Base-by-base conservation (phyloP, 1,140 invertebrate genomes). In the Drosophila kurseongensis region DNA sequence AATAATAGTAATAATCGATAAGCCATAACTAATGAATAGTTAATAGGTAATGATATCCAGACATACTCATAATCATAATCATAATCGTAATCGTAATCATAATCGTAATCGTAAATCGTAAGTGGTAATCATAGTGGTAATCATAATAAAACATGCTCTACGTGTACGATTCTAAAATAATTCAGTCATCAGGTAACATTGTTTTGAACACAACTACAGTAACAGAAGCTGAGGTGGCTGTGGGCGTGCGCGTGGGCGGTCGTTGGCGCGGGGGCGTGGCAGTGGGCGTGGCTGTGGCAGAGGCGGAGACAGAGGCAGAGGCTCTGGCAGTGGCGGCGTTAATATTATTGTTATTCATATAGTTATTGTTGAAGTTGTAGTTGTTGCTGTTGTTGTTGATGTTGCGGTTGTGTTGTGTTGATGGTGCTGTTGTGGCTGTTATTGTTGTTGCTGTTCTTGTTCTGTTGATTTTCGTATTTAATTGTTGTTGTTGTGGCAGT, bases 121-220 rank as follows among this genome's bases (percentile, higher is more conserved):
- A 44, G 58, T 40, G 55, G 45, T 74, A 63, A 79, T 75, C 41
- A 55, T 68, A 67, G 45, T 36, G 32, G 58, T 72, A 66, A 66
- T 55, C 61, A 84, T 77, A 65, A 74, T 85, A 80, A 88, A 85
- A 85, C 84, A 88, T 84, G 80, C 76, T 71, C 81, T 88, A 89
- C 65, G 82, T 88, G 69, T 90, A 80, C 71, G 56, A 84, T 80
- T 90, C 80, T 91, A 91, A 91, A 91, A 81, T 92, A 92, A 92
- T 92, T 92, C 91, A 92, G 90, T 92, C 91, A 88, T 92, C 91
- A 92, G 91, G 91, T 92, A 92, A 92, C 91, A 92, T 90, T 92
- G 91, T 92, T 92, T 92, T 91, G 84, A 92, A 92, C 80, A 92
- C 91, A 91, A 92, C 91, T 91, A 92, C 91, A 91, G 91, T 92